Evolutionary conservation across 1,140 invertebrate genomes (phyloP).

Genomic region (Alviniconcha marisindica): DNA sequence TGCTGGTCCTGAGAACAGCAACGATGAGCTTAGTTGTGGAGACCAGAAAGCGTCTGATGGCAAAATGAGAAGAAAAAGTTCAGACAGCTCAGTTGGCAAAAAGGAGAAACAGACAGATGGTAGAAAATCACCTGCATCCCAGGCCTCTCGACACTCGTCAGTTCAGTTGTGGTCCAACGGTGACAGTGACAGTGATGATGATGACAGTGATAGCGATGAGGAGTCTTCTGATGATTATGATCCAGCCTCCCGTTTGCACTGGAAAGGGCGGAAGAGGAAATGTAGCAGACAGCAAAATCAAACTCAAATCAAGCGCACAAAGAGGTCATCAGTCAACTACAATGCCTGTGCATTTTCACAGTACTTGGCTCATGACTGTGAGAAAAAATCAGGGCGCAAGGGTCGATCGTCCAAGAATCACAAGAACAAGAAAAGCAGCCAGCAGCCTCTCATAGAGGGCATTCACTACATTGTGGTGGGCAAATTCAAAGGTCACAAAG

Average conservation of each 20-base stretch:
- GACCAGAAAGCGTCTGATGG: neutral
- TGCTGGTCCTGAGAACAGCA: neutral
- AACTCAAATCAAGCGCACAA: neutral
- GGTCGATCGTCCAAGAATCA: constrained; percentile 7
- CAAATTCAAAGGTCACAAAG: constrained; percentile 65
- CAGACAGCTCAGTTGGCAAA: neutral
- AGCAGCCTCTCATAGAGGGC: constrained; percentile 36
- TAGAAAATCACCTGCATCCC: neutral
- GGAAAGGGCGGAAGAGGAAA: constrained; percentile 16
- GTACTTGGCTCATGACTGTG: neutral
- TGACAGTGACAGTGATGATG: constrained; percentile 20
- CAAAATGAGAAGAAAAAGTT: neutral
- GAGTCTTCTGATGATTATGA: constrained; percentile 32
- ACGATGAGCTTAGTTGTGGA: neutral
- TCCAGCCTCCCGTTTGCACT: neutral
- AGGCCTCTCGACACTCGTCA: neutral
- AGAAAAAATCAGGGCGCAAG: neutral
- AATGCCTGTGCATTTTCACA: constrained; percentile 15
- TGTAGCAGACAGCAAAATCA: constrained; percentile 2
- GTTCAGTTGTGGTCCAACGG: constrained; percentile 18
- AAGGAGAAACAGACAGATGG: neutral
- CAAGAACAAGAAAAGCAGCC: constrained; percentile 10
- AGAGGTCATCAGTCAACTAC: constrained; percentile 31
- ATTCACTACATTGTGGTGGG: constrained; percentile 67
- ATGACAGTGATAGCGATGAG: neutral